Percentiles rank a stretch among this genome's conserved stretches.
These are phyloP conservation scores for Calliopum simillimum DNA, from an alignment of 2,888 invertebrate genomes.

Conservation along the genomic window DNA sequence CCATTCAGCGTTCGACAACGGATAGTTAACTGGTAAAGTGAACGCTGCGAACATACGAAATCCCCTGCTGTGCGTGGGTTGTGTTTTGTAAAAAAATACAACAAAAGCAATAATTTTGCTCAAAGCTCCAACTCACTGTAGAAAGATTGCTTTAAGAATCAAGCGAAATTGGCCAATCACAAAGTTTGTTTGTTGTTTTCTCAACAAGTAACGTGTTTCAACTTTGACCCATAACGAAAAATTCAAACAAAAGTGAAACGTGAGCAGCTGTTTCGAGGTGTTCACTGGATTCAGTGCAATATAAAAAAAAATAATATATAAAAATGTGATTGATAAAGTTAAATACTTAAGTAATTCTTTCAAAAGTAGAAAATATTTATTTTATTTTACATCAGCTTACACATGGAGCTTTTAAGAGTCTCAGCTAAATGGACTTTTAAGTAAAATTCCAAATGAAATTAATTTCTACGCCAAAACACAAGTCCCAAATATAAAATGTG, in stretches of 20 bases:
- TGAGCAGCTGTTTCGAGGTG: background rate
- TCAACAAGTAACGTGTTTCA: constrained; percentile 23
- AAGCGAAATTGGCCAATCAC: background rate
- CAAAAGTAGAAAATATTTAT: no score
- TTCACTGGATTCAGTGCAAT: background rate
- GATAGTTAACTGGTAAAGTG: background rate
- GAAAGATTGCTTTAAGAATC: no score
- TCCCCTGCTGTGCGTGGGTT: constrained; percentile 49
- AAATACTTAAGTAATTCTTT: background rate
- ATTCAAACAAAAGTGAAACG: constrained; percentile 17
- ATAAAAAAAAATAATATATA: no score
- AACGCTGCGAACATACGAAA: constrained; percentile 34
- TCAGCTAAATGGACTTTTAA: background rate
- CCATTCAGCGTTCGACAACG: constrained; percentile 12
- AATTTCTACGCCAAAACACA: no score
- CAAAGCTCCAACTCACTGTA: no score
- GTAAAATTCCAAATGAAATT: no score
- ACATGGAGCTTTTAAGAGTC: background rate
- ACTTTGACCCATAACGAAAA: constrained; percentile 25
- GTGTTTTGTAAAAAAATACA: constrained; percentile 42
- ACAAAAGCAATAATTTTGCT: constrained; percentile 26
- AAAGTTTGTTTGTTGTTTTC: no score
- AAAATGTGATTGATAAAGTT: background rate
- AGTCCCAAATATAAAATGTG: background rate
- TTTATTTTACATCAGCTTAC: background rate